Evolutionary conservation across 2,113 vertebrate genomes (phyloP).

Genomic region (Pitta sordida): DNA sequence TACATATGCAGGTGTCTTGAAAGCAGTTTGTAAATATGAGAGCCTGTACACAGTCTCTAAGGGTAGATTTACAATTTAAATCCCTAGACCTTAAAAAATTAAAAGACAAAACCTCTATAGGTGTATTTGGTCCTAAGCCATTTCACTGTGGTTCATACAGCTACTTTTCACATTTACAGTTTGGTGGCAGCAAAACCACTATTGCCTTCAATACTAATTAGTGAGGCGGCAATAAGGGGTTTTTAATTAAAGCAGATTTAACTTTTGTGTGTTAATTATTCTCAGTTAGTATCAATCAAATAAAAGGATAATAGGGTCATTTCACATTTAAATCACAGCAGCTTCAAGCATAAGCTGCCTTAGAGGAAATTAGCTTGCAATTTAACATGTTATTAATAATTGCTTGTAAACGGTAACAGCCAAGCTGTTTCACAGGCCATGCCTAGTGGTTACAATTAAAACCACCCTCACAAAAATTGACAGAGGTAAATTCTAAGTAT

Average conservation of each 20-base stretch:
- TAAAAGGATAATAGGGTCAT: conserved; percentile 11
- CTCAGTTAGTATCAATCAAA: conserved; percentile 27
- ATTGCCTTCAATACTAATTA: background rate
- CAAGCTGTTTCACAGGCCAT: background rate
- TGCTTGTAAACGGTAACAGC: background rate
- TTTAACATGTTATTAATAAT: conserved; percentile 39
- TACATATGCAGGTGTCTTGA: background rate
- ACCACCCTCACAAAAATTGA: background rate
- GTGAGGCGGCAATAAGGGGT: background rate
- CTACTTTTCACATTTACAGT: background rate
- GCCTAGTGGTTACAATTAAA: background rate
- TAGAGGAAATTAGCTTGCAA: conserved; percentile 21
- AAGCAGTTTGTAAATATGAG: background rate
- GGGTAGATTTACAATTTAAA: background rate
- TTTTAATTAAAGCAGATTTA: conserved; percentile 21
- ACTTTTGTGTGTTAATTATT: conserved; percentile 30
- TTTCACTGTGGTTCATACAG: background rate
- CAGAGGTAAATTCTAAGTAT: background rate
- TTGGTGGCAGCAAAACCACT: background rate
- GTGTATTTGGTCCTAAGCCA: background rate
- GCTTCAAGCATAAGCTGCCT: conserved; percentile 2
- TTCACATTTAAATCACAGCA: conserved; percentile 47
- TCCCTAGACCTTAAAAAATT: background rate
- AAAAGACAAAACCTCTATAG: background rate
- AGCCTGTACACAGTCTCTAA: background rate